Evolutionary conservation across 2,797 vertebrate species (phyloP).

Genomic region (Labroides dimidiatus): DNA sequence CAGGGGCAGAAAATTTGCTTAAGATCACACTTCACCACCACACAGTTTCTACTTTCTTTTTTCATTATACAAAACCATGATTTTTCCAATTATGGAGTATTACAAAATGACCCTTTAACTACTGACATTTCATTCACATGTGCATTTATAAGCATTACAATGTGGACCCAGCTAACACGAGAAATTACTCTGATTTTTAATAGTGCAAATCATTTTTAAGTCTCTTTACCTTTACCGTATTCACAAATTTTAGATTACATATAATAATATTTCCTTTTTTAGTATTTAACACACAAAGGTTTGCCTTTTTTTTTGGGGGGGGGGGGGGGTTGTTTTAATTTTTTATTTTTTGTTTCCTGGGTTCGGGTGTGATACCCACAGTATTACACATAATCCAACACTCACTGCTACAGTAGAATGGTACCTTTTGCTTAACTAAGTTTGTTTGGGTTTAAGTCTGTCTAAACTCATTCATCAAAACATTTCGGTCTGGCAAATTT

Average conservation of each 20-base stretch:
- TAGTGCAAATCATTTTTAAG: conserved; percentile 51
- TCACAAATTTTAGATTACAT: conserved; percentile 62
- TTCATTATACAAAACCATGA: conserved; percentile 49
- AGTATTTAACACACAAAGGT: neutral
- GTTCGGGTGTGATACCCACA: neutral
- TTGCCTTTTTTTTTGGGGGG: no score
- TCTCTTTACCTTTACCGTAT: conserved; percentile 42
- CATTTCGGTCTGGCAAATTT: neutral
- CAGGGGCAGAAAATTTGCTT: conserved; percentile 48
- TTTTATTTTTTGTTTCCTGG: neutral
- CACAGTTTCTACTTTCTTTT: conserved; percentile 27
- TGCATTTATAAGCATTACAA: conserved; percentile 50
- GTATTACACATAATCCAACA: neutral
- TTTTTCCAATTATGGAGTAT: conserved; percentile 60
- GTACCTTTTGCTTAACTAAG: conserved; percentile 1
- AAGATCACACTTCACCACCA: conserved; percentile 47
- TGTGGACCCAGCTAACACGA: conserved; percentile 48
- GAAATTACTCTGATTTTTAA: conserved; percentile 42
- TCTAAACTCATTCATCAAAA: conserved; percentile 4
- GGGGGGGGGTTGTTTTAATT: no score
- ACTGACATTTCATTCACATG: conserved; percentile 62
- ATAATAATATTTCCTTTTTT: neutral
- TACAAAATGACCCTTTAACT: conserved; percentile 68
- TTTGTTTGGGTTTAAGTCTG: neutral
- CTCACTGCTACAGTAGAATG: neutral